These are phyloP conservation scores for Zapus hudsonius DNA, from an alignment of 2,113 vertebrate species.

Conservation along the genomic window DNA sequence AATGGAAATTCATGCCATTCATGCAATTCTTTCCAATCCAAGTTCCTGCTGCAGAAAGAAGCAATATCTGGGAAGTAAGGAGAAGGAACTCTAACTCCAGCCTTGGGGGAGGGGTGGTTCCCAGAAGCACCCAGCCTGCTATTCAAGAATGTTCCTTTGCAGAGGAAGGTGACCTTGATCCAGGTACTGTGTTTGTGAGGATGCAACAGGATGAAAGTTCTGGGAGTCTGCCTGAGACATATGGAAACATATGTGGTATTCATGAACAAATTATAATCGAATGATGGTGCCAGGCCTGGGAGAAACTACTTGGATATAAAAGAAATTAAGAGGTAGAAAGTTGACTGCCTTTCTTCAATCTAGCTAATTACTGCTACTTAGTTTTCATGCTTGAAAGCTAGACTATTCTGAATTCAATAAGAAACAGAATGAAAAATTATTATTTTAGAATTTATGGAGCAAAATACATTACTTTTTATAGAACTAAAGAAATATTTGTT, in stretches of 20 bases:
- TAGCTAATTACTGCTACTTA: not conserved
- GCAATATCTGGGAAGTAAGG: not conserved
- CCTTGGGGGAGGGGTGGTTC: not conserved
- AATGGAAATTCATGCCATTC: not conserved
- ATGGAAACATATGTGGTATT: fast-evolving
- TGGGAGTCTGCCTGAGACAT: not conserved
- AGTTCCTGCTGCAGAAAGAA: not conserved
- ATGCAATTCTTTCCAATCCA: fast-evolving
- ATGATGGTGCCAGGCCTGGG: not conserved
- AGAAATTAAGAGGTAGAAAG: not conserved
- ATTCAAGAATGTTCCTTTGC: not conserved
- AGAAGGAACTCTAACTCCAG: not conserved
- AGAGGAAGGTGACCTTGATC: not conserved
- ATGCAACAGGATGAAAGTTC: not conserved
- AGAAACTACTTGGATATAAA: not conserved
- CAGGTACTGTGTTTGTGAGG: not conserved
- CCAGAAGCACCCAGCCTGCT: not conserved
- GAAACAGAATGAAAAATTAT: not conserved
- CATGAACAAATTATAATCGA: not conserved
- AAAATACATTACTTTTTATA: not conserved
- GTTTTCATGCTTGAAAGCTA: not conserved
- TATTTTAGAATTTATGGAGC: not conserved
- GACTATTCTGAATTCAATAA: not conserved
- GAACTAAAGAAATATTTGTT: not conserved
- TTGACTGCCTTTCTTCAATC: not conserved